Base-by-base conservation (phyloP, 2,797 vertebrate species). In the Acanthiza pusilla region DNA sequence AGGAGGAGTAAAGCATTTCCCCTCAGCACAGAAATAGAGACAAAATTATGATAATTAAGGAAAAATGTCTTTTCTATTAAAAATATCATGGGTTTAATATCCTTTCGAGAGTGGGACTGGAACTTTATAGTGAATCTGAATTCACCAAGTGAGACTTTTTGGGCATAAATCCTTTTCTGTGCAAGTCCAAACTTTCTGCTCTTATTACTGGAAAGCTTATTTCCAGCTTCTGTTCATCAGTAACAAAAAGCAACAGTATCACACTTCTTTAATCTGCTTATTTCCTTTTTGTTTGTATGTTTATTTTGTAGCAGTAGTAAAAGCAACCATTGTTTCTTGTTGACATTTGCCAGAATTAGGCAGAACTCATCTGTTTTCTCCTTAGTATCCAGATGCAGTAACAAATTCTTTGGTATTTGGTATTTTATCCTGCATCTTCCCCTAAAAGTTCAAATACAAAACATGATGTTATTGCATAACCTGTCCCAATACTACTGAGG, bases 401-500 rank as follows among this genome's bases (percentile, higher is more conserved):
- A n/a, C 6, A 84, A 74, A 61, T 77, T 19, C 16, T 38, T 29
- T 71, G 50, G 38, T 27, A 61, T 38, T 74, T 47, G 30, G 38
- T 63, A 53, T 78, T 79, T 91, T 60, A 54, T 68, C 43, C 38
- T 45, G 4, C 55, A 85, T 67, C 30, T 53, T 82, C 47, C 23
- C 30, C 53, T 45, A 29, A 14, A 68, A 68, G 29, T n/a, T 82
- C 43, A 95, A 83, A 75, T 89, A 79, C 53, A 27, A 96, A 95
- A 51, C 55, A 96, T 94, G 96, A 88, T 89, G 42, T 83, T 96
- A 10, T 76, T 94, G 30, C 82, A 85, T 11, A 54, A 94, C 67
- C 54, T 94, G 66, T 78, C 90, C 27, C 75, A 60, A 76, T 93
- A 91, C 48, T 94, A 95, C 34, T 87, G 89, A 77, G 91, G 96